Percentiles rank a stretch among this genome's conserved stretches.
Conservation (phyloP, 1,140 invertebrate genomes). For the Caenorhabditis inopinata region DNA sequence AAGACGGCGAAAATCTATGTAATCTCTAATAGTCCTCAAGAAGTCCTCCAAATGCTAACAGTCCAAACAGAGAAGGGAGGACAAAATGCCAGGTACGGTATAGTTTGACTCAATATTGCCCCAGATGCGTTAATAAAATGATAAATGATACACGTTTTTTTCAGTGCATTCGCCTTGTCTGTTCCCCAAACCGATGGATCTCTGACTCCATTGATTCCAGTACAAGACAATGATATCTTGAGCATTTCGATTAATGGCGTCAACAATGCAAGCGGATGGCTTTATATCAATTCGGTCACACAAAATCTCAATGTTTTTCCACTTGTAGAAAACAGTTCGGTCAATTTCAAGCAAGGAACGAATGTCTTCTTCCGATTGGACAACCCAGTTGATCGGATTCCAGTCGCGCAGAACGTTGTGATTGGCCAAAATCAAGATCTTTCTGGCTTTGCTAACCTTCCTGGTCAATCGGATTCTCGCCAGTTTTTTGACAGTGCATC, state of each 20-base stretch:
- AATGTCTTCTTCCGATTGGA: background rate
- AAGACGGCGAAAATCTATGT: background rate
- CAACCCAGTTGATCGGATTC: background rate
- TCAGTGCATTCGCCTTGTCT: background rate
- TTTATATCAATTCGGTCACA: conserved; percentile 1
- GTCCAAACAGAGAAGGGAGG: background rate
- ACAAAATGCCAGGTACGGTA: background rate
- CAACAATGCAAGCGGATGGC: background rate
- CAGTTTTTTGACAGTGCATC: conserved; percentile 8
- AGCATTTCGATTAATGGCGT: background rate
- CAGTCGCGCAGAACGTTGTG: background rate
- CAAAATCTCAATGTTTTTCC: conserved; percentile 3
- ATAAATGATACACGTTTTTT: background rate
- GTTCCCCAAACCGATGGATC: background rate
- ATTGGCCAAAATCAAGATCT: background rate
- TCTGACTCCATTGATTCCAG: background rate
- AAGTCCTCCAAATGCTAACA: background rate
- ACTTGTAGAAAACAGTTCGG: conserved; percentile 1
- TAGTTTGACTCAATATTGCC: too few relatives aligned
- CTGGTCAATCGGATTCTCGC: background rate
- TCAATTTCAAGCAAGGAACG: conserved; percentile 20
- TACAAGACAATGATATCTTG: background rate
- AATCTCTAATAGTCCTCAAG: conserved; percentile 2
- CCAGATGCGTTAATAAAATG: too few relatives aligned
- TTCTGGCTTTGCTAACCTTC: background rate